These are phyloP conservation scores for Channa argus DNA, from an alignment of 2,113 vertebrate genomes.

Conservation along the genomic window DNA sequence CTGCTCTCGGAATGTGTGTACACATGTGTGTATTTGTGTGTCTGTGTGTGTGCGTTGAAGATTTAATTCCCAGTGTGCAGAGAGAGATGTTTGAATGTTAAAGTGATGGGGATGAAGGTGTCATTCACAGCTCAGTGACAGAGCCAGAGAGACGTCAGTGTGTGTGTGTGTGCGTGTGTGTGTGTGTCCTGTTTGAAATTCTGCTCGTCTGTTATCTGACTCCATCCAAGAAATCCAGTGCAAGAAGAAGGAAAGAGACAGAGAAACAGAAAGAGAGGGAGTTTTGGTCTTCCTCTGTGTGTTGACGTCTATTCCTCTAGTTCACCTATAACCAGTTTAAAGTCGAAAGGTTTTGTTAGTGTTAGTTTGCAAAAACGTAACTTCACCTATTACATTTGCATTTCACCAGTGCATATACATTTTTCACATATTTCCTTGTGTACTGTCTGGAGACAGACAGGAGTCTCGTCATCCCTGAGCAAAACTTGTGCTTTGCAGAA, in stretches of 20 bases:
- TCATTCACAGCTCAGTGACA: constrained; percentile 77
- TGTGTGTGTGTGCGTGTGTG: constrained; percentile 44
- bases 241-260: constrained; percentile 16
- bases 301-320: not conserved
- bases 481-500: too few relatives aligned
- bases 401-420: too few relatives aligned
- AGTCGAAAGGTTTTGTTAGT: too few relatives aligned
- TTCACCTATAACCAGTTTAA: too few relatives aligned
- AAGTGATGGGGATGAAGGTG: constrained; percentile 72
- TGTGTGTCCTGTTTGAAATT: constrained; percentile 71
- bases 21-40: constrained; percentile 1
- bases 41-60: constrained; percentile 9
- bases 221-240: constrained; percentile 69
- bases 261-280: not conserved
- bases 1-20: not conserved
- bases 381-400: too few relatives aligned
- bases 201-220: constrained; percentile 73
- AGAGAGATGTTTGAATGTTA: constrained; percentile 68
- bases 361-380: too few relatives aligned
- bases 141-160: constrained; percentile 19
- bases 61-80: constrained; percentile 28
- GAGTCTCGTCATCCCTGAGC: too few relatives aligned
- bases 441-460: too few relatives aligned
- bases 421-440: too few relatives aligned
- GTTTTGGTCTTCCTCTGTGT: not conserved